These are phyloP conservation scores for Paramisgurnus dabryanus DNA, from an alignment of 2,113 vertebrate genomes.

Conservation along the genomic window DNA sequence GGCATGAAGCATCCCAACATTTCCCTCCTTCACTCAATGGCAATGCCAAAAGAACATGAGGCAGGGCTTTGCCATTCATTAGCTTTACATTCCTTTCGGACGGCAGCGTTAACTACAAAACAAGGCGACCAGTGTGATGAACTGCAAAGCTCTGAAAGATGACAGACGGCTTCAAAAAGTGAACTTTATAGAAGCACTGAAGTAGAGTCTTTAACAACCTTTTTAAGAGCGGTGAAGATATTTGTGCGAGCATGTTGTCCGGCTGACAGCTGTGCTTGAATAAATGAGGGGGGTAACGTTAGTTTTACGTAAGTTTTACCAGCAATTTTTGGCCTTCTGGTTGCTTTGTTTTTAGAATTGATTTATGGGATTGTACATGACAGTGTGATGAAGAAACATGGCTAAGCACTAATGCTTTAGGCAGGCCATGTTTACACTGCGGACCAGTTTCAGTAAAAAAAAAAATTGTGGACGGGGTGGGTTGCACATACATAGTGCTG, in stretches of 20 bases:
- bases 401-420: neutral
- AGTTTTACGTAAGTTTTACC: neutral
- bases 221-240: neutral
- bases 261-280: neutral
- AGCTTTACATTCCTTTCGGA: constrained; percentile 32
- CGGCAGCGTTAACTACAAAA: constrained; percentile 7
- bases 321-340: neutral
- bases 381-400: neutral
- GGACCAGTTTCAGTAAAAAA: too few species aligned
- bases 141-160: neutral
- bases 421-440: neutral
- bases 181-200: neutral
- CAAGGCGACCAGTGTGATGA: constrained; percentile 7
- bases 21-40: constrained; percentile 27
- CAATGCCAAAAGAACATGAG: constrained; percentile 5
- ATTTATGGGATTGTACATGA: constrained; percentile 11
- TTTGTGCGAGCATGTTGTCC: neutral
- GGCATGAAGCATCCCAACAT: constrained; percentile 9
- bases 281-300: neutral
- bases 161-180: constrained; percentile 17
- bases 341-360: constrained; percentile 20
- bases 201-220: neutral
- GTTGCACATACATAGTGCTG: too few species aligned
- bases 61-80: neutral
- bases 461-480: too few species aligned